Evolutionary conservation across 2,113 vertebrate species (phyloP), one percentile per base, ranked within the genome.

Genomic region (Lepus timidus): DNA sequence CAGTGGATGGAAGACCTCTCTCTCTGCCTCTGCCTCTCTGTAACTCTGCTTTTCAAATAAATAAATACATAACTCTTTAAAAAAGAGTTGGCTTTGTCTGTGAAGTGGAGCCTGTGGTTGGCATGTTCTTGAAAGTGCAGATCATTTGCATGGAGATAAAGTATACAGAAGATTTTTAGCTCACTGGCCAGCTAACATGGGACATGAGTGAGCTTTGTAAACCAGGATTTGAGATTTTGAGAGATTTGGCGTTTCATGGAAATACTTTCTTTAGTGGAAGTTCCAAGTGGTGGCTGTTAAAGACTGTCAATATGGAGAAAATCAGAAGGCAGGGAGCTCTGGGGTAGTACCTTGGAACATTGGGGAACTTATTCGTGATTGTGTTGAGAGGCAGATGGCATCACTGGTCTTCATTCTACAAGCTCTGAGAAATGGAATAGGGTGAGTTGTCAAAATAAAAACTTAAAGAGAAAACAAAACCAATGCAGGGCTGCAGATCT

Each of bases 211-310:
- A 65, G 33, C 39, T 67, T 65, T 75, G 67, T 0, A 22, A 76
- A 16, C 27, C 51, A 44, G 44, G 70, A 71, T 68, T 89, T 83
- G 79, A 68, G 64, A 91, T 89, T 79, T 44, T 68, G 64, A 89
- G 68, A 58, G 58, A 76, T 61, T 75, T 55, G 10, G 22, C 49
- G 6, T 80, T 51, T 92, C 3, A 6, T 9, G 44, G 62, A 44
- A 29, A 27, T 17, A 31, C 3, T 52, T 90, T 67, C n/a, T 74
- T 71, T 81, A 78, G 83, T 74, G 64, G 55, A 0, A 17, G 55
- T 27, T 88, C 73, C n/a, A 91, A 2, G 1, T 10, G 13, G 27
- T 67, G 61, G 22, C 22, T 67, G 20, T 83, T 80, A 80, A 51
- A 88, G 75, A 87, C 44, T 62, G 44, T 39, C 14, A 64, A 39